Conservation (phyloP, 2,888 invertebrate species). For the Coenonympha glycerion region DNA sequence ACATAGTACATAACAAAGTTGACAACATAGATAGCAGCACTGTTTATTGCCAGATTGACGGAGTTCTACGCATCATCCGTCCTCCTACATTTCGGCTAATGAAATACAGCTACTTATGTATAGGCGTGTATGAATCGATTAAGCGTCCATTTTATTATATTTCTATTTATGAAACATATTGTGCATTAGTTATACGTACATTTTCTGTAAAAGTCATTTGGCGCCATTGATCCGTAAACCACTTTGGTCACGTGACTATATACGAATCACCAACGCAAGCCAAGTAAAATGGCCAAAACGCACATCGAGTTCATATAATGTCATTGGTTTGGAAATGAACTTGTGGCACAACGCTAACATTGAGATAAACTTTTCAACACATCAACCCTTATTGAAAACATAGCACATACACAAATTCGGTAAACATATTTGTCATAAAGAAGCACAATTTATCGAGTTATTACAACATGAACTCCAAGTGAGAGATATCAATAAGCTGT, state of each 20-base stretch:
- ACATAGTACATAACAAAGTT: constrained; percentile 78
- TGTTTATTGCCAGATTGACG: constrained; percentile 76
- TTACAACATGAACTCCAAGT: constrained; percentile 64
- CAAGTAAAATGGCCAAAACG: constrained; percentile 76
- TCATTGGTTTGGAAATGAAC: constrained; percentile 70
- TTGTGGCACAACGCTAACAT: constrained; percentile 63
- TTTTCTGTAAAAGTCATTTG: constrained; percentile 73
- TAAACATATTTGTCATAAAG: constrained; percentile 57
- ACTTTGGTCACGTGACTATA: constrained; percentile 74
- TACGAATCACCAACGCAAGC: constrained; percentile 76
- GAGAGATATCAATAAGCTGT: constrained; percentile 72
- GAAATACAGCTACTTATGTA: constrained; percentile 37
- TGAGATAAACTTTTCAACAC: constrained; percentile 52
- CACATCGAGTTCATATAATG: constrained; percentile 73
- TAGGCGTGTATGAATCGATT: constrained; percentile 32
- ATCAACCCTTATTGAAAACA: constrained; percentile 43
- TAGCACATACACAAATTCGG: constrained; percentile 62
- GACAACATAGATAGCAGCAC: constrained; percentile 88
- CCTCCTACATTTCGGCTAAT: constrained; percentile 29
- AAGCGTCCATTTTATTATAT: constrained; percentile 37
- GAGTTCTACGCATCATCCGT: constrained; percentile 66
- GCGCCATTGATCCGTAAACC: constrained; percentile 76
- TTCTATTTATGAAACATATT: constrained; percentile 34
- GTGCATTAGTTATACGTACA: constrained; percentile 59
- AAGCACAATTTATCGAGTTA: constrained; percentile 63